Evolutionary conservation across 2,888 invertebrate genomes (phyloP).

Genomic region (Limnephilus rhombicus): DNA sequence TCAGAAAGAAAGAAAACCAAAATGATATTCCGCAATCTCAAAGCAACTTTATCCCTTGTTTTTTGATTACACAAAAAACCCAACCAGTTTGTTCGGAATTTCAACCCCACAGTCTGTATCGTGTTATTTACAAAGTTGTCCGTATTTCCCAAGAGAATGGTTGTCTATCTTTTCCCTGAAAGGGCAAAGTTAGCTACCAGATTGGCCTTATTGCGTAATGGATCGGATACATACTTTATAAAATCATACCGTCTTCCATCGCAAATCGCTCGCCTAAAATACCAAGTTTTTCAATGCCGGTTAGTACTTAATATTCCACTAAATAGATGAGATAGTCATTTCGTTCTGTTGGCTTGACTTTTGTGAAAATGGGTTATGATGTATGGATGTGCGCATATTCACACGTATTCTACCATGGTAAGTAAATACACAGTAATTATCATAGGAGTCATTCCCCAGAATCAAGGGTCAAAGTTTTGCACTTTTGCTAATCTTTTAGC

Average conservation of each 20-base stretch:
- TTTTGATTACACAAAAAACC: constrained; percentile 38
- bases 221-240: constrained; percentile 36
- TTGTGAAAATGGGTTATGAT: not conserved
- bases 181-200: constrained; percentile 25
- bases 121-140: constrained; percentile 39
- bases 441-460: no score
- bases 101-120: constrained; percentile 15
- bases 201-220: constrained; percentile 35
- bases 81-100: not conserved
- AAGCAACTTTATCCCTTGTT: constrained; percentile 3
- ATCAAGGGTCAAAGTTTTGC: no score
- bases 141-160: constrained; percentile 33
- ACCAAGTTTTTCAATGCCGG: constrained; percentile 19
- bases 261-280: constrained; percentile 24
- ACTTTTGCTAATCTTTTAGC: no score
- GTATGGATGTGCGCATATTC: not conserved
- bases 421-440: no score
- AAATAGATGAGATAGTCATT: not conserved
- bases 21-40: not conserved
- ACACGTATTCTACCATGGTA: no score
- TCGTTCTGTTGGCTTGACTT: not conserved
- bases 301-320: constrained; percentile 6
- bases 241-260: constrained; percentile 23
- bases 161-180: constrained; percentile 27
- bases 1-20: not conserved